These are phyloP conservation scores for Poeciliopsis turneri DNA, from an alignment of 2,797 vertebrate genomes.

Conservation along the genomic window DNA sequence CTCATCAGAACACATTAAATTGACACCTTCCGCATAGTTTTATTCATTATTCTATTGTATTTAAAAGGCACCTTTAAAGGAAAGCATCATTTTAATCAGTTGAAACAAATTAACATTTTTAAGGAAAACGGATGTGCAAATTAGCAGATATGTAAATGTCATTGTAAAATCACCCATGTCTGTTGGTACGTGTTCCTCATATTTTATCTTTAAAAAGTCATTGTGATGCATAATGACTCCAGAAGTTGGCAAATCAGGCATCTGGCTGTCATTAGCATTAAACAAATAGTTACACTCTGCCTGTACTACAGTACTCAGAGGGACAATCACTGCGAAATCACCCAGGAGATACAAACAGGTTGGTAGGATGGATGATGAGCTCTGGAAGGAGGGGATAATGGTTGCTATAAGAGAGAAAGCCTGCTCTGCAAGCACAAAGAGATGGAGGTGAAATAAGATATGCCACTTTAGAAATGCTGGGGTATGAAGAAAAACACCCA, in stretches of 20 bases:
- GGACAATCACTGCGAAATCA: constrained; percentile 46
- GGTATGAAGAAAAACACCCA: constrained; percentile 26
- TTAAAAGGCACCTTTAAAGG: neutral
- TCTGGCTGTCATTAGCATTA: constrained; percentile 62
- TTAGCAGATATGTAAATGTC: constrained; percentile 48
- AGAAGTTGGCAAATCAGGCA: constrained; percentile 60
- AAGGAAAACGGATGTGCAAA: neutral
- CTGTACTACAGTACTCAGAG: constrained; percentile 34
- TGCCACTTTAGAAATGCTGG: constrained; percentile 5
- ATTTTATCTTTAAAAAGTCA: constrained; percentile 29
- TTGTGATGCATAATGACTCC: constrained; percentile 46
- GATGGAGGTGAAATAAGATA: constrained; percentile 7
- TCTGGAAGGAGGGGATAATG: constrained; percentile 27
- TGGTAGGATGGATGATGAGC: constrained; percentile 26
- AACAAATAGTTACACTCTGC: constrained; percentile 59
- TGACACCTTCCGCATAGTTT: neutral
- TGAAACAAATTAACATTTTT: neutral
- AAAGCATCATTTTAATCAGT: neutral
- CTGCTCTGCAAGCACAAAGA: neutral
- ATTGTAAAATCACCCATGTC: constrained; percentile 62
- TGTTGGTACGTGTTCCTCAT: constrained; percentile 45
- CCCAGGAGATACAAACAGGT: constrained; percentile 38
- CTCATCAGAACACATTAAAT: neutral
- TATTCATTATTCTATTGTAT: neutral
- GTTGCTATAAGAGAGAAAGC: constrained; percentile 12